These are phyloP conservation scores for Trichogramma pretiosum DNA, from an alignment of 1,140 invertebrate species.

Conservation along the genomic window DNA sequence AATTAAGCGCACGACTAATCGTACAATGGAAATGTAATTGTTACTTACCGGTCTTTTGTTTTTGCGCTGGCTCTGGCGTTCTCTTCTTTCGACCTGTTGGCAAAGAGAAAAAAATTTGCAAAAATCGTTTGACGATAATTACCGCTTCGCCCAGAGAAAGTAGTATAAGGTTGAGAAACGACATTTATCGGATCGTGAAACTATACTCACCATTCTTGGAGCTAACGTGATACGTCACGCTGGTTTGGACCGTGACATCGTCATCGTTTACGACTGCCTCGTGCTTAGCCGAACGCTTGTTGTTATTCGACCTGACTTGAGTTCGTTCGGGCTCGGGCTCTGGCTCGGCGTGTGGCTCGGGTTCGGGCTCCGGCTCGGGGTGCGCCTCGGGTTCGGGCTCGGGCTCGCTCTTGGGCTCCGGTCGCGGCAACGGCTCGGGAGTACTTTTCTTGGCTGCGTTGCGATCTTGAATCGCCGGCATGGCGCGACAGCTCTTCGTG, in stretches of 20 bases:
- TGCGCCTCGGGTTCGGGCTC: conserved; percentile 29
- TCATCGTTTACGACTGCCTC: conserved; percentile 28
- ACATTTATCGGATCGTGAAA: background rate
- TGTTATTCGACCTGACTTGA: conserved; percentile 32
- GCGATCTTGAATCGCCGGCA: conserved; percentile 55
- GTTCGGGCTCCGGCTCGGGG: conserved; percentile 24
- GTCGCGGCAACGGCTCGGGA: conserved; percentile 34
- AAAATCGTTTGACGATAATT: background rate
- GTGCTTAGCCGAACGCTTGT: conserved; percentile 39
- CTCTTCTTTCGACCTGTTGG: conserved; percentile 32
- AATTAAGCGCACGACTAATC: no score
- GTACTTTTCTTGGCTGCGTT: background rate
- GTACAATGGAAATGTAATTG: no score
- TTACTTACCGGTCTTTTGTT: conserved; percentile 29
- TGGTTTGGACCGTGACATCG: conserved; percentile 61
- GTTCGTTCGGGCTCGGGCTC: conserved; percentile 37
- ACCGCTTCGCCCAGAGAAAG: background rate
- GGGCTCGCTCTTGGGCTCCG: conserved; percentile 31
- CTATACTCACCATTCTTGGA: conserved; percentile 44
- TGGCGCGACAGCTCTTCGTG: conserved; percentile 66
- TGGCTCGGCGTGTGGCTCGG: conserved; percentile 33
- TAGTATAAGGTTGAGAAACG: no score
- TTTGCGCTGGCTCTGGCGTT: conserved; percentile 24
- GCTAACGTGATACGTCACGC: conserved; percentile 64
- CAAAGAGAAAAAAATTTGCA: conserved; percentile 4